These are phyloP conservation scores for Engraulis encrasicolus DNA, from an alignment of 2,113 vertebrate species.

Conservation along the genomic window DNA sequence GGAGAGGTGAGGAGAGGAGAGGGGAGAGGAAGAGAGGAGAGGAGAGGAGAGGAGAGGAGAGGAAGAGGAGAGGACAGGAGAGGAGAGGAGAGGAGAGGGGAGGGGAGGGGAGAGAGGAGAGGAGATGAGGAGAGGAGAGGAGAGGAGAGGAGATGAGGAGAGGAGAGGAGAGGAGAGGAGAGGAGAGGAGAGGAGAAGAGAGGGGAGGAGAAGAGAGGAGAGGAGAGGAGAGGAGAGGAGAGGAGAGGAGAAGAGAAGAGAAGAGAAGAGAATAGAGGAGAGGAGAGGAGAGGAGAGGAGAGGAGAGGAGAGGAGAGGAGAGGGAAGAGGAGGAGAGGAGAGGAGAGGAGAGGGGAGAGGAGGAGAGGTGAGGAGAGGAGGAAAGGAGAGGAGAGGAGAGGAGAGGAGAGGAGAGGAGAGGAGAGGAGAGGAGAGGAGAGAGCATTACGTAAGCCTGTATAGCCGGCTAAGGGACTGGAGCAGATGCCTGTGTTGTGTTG, in stretches of 20 bases:
- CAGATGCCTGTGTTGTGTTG: conserved; percentile 56
- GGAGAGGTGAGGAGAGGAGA: neutral
- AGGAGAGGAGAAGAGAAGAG: too few species aligned
- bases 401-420: too few species aligned
- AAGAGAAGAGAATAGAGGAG: conserved; percentile 26
- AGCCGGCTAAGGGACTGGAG: conserved; percentile 65
- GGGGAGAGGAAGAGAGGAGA: neutral
- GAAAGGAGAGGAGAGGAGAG: conserved; percentile 31
- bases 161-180: too few species aligned
- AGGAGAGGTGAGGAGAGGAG: neutral
- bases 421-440: too few species aligned
- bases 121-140: too few species aligned
- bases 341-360: neutral
- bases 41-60: conserved; percentile 33
- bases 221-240: too few species aligned
- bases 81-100: too few species aligned
- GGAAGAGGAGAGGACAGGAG: neutral
- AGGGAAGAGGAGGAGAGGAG: neutral
- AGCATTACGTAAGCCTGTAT: conserved; percentile 65
- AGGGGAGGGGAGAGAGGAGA: neutral
- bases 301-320: too few species aligned
- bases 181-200: too few species aligned
- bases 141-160: too few species aligned
- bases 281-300: too few species aligned
- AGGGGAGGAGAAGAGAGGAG: too few species aligned